These are phyloP conservation scores for Xyrichtys novacula DNA, from an alignment of 2,797 vertebrate genomes.

Conservation along the genomic window DNA sequence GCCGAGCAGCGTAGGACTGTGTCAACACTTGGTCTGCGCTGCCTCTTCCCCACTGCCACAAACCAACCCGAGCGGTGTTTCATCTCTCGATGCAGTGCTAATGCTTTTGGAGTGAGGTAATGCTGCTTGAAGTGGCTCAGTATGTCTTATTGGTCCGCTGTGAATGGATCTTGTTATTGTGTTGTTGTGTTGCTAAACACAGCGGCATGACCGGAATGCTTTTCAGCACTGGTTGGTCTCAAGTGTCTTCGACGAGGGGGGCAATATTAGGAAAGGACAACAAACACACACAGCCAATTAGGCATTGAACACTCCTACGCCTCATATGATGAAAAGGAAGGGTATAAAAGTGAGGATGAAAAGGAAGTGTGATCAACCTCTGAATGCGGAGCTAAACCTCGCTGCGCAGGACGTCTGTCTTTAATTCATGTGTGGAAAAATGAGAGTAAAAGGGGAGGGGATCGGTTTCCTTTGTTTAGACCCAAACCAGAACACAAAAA, in stretches of 20 bases:
- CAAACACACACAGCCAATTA: slow-evolving; percentile 21
- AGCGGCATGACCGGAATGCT: slow-evolving; percentile 67
- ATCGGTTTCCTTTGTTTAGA: slow-evolving; percentile 34
- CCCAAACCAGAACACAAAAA: slow-evolving; percentile 31
- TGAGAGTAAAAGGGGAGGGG: background rate
- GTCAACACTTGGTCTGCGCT: slow-evolving; percentile 51
- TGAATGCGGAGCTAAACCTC: background rate
- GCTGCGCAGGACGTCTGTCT: slow-evolving; percentile 40
- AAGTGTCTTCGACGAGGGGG: slow-evolving; percentile 36
- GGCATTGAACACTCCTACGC: background rate
- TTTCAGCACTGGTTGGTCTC: slow-evolving; percentile 50
- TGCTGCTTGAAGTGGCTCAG: slow-evolving; percentile 39
- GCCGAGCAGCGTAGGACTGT: slow-evolving; percentile 12
- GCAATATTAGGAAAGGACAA: slow-evolving; percentile 32
- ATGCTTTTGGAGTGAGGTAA: slow-evolving; percentile 67
- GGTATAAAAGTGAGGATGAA: background rate
- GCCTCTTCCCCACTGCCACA: slow-evolving; percentile 20
- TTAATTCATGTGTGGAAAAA: slow-evolving; percentile 46
- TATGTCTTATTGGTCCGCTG: slow-evolving; percentile 42
- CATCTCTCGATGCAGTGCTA: slow-evolving; percentile 48
- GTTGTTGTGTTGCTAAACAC: slow-evolving; percentile 64
- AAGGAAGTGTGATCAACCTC: background rate
- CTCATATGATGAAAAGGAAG: background rate
- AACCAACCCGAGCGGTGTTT: slow-evolving; percentile 23
- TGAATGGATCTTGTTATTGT: slow-evolving; percentile 55